Percentiles rank a stretch among this genome's conserved stretches.
These are phyloP conservation scores for Plecturocebus donacophilus DNA, from an alignment of 2,113 vertebrate species.

Conservation along the genomic window DNA sequence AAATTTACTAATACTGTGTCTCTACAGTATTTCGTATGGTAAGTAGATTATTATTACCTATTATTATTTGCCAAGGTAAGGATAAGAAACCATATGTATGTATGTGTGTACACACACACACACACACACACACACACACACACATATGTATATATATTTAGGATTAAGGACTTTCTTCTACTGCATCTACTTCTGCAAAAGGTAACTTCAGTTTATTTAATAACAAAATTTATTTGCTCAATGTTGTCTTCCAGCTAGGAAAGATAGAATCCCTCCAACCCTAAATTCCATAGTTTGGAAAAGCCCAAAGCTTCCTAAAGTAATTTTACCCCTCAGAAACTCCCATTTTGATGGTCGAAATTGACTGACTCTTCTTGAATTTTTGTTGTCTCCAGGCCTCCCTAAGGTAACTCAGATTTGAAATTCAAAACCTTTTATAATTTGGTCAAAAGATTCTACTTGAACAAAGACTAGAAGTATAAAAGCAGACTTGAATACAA, in stretches of 20 bases:
- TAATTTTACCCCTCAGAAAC: background rate
- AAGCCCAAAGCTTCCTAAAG: background rate
- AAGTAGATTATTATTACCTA: no score
- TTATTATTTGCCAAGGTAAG: background rate
- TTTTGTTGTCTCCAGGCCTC: background rate
- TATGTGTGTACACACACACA: no score
- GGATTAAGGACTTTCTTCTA: background rate
- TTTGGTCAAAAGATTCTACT: background rate
- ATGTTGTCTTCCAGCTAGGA: background rate
- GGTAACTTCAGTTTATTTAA: no score
- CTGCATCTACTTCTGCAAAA: background rate
- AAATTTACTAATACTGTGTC: no score
- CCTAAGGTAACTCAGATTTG: background rate
- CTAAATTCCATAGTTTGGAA: background rate
- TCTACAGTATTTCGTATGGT: background rate
- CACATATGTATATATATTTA: no score
- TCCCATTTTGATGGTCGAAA: background rate
- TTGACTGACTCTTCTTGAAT: background rate
- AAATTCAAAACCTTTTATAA: background rate
- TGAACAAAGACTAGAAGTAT: background rate
- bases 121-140: no score
- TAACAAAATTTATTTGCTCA: background rate
- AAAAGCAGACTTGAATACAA: background rate
- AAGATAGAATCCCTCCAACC: background rate
- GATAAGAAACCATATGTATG: background rate